Evolutionary conservation across 2,888 invertebrate species (phyloP).

Genomic region (Himalopsyche tibetana): DNA sequence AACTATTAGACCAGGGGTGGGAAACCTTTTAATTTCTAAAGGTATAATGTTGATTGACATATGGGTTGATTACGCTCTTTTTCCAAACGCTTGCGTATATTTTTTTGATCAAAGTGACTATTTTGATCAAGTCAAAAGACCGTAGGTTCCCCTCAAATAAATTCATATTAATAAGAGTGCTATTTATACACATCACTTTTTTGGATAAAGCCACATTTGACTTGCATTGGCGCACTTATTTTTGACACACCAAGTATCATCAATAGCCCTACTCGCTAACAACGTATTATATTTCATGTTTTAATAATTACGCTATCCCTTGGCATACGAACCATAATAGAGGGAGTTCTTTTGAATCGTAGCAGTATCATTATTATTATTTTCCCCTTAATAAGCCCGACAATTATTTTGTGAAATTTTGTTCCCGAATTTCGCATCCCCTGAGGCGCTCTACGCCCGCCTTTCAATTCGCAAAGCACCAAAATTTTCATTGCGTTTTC

Average conservation of each 20-base stretch:
- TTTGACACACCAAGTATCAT: not conserved
- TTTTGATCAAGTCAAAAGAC: no score
- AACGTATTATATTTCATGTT: conserved; percentile 23
- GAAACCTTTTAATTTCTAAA: no score
- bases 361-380: conserved; percentile 13
- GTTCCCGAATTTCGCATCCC: conserved; percentile 16
- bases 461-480: not conserved
- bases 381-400: conserved; percentile 15
- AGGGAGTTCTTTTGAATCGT: conserved; percentile 21
- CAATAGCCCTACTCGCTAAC: not conserved
- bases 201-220: no score
- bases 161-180: no score
- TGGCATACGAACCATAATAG: not conserved
- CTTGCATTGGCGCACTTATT: no score
- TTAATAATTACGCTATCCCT: conserved; percentile 26
- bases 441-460: not conserved
- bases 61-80: no score
- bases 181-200: no score
- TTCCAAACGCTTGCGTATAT: no score
- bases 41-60: no score
- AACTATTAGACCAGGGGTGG: no score
- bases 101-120: no score
- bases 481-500: conserved; percentile 14
- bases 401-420: conserved; percentile 21
- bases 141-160: no score